A percentile compares a stretch with the other conserved stretches of the same genome.
Evolutionary conservation across 2,888 invertebrate species (phyloP).

Genomic region (Nasonia oneida): DNA sequence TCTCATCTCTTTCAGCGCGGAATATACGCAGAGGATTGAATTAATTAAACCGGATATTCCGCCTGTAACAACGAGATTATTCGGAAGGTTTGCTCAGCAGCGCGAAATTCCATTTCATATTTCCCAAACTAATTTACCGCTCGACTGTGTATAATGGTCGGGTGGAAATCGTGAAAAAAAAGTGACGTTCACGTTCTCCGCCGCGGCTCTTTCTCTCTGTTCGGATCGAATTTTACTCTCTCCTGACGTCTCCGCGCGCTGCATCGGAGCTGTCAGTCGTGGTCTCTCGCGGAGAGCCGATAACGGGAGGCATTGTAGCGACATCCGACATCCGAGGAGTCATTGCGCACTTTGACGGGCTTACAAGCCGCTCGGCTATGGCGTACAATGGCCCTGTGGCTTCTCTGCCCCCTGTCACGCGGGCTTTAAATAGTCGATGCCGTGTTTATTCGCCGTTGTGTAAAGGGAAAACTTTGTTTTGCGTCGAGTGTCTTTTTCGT

Average conservation of each 20-base stretch:
- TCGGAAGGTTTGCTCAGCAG: neutral
- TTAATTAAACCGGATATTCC: neutral
- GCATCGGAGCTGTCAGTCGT: neutral
- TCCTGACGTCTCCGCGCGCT: neutral
- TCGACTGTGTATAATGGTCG: neutral
- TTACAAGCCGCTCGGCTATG: conserved; percentile 20
- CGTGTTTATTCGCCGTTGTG: neutral
- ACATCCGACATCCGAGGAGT: conserved; percentile 49
- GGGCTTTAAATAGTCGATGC: neutral
- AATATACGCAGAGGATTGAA: neutral
- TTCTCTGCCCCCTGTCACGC: neutral
- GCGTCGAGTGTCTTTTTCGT: no score
- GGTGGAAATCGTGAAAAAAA: neutral
- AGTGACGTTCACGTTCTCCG: neutral
- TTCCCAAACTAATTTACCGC: neutral
- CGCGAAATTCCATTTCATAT: neutral
- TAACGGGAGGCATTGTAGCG: conserved; percentile 54
- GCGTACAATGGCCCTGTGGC: conserved; percentile 42
- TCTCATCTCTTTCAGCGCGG: neutral
- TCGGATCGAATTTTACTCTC: conserved; percentile 8
- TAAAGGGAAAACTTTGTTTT: no score
- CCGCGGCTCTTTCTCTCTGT: neutral
- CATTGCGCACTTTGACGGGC: conserved; percentile 57
- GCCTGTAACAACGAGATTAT: neutral
- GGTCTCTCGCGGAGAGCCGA: conserved; percentile 41